These are phyloP conservation scores for Cryptocephalus primarius DNA, from an alignment of 2,888 invertebrate genomes.

Conservation along the genomic window DNA sequence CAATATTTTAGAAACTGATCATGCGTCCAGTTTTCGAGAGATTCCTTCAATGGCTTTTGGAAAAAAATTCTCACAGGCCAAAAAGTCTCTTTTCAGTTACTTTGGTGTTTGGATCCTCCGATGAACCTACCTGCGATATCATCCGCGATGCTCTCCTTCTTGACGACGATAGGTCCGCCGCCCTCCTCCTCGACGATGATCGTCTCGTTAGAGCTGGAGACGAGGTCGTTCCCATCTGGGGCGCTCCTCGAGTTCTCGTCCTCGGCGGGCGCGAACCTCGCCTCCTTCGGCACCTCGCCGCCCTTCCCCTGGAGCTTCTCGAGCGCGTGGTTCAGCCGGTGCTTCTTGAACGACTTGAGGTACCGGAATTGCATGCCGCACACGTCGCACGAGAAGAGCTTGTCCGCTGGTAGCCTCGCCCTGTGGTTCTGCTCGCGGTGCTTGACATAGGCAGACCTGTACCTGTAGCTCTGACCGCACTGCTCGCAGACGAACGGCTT, in stretches of 20 bases:
- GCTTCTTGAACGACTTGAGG: conserved; percentile 82
- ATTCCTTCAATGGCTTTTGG: no score
- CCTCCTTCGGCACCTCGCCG: conserved; percentile 19
- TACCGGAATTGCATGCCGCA: conserved; percentile 88
- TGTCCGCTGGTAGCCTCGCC: conserved; percentile 77
- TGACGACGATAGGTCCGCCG: conserved; percentile 17
- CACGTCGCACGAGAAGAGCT: conserved; percentile 82
- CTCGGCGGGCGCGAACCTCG: conserved; percentile 7
- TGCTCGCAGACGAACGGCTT: conserved; percentile 88
- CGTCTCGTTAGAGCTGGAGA: conserved; percentile 36
- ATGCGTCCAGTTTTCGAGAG: no score
- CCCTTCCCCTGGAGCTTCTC: conserved; percentile 68
- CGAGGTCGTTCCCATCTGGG: conserved; percentile 31
- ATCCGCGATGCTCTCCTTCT: conserved; percentile 21
- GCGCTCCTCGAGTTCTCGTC: conserved; percentile 7
- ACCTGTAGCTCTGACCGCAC: conserved; percentile 79
- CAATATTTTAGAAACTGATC: no score
- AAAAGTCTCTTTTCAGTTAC: no score
- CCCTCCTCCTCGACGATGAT: conserved; percentile 39
- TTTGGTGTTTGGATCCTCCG: no score
- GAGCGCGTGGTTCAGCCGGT: conserved; percentile 75
- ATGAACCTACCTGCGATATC: conserved; percentile 11
- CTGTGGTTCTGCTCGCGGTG: conserved; percentile 85
- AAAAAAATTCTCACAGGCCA: no score
- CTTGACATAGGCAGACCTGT: conserved; percentile 61